A percentile compares a stretch with the other conserved stretches of the same genome.
Conservation (phyloP, 1,140 invertebrate species). For the Drosophila sp. region DNA sequence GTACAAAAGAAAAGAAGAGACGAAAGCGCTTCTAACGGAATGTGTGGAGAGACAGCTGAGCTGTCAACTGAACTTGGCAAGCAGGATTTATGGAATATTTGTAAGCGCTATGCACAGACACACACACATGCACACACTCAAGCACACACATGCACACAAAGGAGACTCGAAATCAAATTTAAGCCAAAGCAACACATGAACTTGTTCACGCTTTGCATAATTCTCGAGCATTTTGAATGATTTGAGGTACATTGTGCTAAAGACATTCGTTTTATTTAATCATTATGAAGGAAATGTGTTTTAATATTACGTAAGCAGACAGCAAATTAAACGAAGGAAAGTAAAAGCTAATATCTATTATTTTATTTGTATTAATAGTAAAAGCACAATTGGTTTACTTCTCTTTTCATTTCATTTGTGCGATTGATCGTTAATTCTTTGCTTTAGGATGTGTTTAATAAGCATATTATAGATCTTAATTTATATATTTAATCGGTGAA, state of each 20-base stretch:
- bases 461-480: no score
- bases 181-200: slow-evolving; percentile 5
- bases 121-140: not conserved
- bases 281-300: not conserved
- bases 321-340: not conserved
- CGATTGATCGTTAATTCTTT: no score
- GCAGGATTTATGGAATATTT: slow-evolving; percentile 31
- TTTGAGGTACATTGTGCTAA: not conserved
- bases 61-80: slow-evolving; percentile 26
- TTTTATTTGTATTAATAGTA: no score
- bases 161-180: slow-evolving; percentile 19
- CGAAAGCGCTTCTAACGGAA: slow-evolving; percentile 4
- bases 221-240: not conserved
- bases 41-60: slow-evolving; percentile 29
- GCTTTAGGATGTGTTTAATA: no score
- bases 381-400: no score
- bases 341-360: no score
- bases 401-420: no score
- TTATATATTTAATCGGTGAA: no score
- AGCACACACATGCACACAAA: not conserved
- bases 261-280: not conserved
- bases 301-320: not conserved
- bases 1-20: slow-evolving; percentile 19
- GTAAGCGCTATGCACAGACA: slow-evolving; percentile 8
- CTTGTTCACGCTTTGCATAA: slow-evolving; percentile 13